A percentile compares a stretch with the other conserved stretches of the same genome.
These are phyloP conservation scores for Tiliacea aurago DNA, from an alignment of 2,888 invertebrate genomes.

Conservation along the genomic window DNA sequence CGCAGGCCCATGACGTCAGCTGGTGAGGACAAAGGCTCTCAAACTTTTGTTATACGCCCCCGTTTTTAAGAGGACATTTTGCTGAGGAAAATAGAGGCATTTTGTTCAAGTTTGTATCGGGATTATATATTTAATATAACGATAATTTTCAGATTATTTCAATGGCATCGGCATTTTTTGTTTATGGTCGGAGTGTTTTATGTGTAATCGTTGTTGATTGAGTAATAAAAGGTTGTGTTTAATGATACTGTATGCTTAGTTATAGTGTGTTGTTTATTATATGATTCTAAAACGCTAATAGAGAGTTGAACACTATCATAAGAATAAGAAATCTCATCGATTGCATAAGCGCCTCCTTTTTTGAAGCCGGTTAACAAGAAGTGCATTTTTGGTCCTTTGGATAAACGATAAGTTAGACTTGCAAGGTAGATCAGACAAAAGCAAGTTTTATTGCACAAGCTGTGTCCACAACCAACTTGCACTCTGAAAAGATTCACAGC, in stretches of 20 bases:
- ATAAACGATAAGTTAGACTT: neutral
- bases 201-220: no score
- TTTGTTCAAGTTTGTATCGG: conserved; percentile 14
- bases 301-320: neutral
- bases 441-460: conserved; percentile 3
- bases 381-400: neutral
- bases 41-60: conserved; percentile 43
- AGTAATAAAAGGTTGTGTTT: neutral
- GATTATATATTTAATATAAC: neutral
- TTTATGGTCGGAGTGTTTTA: neutral
- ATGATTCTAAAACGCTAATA: neutral
- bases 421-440: neutral
- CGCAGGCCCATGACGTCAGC: conserved; percentile 47
- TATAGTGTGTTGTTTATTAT: neutral
- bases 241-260: neutral
- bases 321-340: neutral
- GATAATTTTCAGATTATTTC: conserved; percentile 12
- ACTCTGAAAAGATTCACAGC: neutral
- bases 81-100: conserved; percentile 1
- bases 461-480: neutral
- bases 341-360: neutral
- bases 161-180: neutral
- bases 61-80: conserved; percentile 31
- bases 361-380: neutral
- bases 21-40: conserved; percentile 40